These are phyloP conservation scores for Bicyclus anynana DNA, from an alignment of 1,140 invertebrate genomes.

Conservation along the genomic window DNA sequence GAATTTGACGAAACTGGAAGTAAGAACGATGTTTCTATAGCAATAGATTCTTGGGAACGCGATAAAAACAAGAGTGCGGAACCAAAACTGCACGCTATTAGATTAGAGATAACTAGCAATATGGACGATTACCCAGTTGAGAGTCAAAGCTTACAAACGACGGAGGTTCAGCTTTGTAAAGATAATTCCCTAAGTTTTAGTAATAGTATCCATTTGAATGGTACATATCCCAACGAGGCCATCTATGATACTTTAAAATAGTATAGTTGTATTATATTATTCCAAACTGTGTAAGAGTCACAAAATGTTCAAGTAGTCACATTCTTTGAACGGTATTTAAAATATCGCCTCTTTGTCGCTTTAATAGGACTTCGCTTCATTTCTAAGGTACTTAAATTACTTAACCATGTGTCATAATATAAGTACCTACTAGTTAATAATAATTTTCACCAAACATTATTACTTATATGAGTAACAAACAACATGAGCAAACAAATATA, in stretches of 20 bases:
- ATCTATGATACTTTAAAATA: slow-evolving; percentile 75
- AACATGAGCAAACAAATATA: no score
- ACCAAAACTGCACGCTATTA: slow-evolving; percentile 65
- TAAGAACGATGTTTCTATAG: slow-evolving; percentile 63
- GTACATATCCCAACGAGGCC: slow-evolving; percentile 75
- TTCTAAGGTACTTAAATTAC: slow-evolving; percentile 7
- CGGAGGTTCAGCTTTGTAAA: slow-evolving; percentile 58
- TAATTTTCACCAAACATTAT: neutral
- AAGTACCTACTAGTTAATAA: slow-evolving; percentile 2
- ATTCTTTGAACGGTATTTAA: slow-evolving; percentile 11
- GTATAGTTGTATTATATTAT: slow-evolving; percentile 38
- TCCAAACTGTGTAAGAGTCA: slow-evolving; percentile 25
- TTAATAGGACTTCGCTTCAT: slow-evolving; percentile 10
- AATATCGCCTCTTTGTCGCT: slow-evolving; percentile 18
- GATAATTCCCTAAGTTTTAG: slow-evolving; percentile 71
- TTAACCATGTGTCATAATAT: slow-evolving; percentile 19
- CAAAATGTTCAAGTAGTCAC: slow-evolving; percentile 20
- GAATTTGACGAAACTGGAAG: slow-evolving; percentile 60
- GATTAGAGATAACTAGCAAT: slow-evolving; percentile 69
- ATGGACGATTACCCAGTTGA: slow-evolving; percentile 63
- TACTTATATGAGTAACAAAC: no score
- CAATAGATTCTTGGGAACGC: slow-evolving; percentile 65
- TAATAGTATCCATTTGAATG: slow-evolving; percentile 74
- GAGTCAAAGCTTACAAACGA: slow-evolving; percentile 51
- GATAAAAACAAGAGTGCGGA: slow-evolving; percentile 47